A percentile compares a stretch with the other conserved stretches of the same genome.
These are phyloP conservation scores for Chloroclysta siterata DNA, from an alignment of 2,888 invertebrate genomes.

Conservation along the genomic window DNA sequence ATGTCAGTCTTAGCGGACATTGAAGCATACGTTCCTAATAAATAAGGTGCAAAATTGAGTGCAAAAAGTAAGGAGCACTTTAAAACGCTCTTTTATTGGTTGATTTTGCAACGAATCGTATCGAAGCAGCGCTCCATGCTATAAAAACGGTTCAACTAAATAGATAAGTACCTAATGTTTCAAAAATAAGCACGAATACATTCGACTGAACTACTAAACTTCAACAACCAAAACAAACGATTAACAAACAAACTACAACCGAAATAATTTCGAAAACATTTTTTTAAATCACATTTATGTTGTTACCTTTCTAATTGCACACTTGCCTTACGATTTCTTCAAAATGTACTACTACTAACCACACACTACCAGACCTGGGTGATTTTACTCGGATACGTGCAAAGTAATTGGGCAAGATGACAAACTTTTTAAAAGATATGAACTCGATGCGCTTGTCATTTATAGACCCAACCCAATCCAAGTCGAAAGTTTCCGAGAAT, in stretches of 20 bases:
- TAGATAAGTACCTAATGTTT: neutral
- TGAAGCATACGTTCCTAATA: conserved; percentile 15
- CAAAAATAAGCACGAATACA: conserved; percentile 16
- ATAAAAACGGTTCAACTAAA: neutral
- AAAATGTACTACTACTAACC: conserved; percentile 31
- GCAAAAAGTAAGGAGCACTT: too few species aligned
- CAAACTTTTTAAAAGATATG: neutral
- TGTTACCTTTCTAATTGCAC: conserved; percentile 52
- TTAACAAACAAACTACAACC: neutral
- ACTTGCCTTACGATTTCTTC: conserved; percentile 52
- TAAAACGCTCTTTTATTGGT: too few species aligned
- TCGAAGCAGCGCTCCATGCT: too few species aligned
- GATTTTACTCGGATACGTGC: neutral
- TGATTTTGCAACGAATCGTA: too few species aligned
- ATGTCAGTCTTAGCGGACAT: conserved; percentile 39
- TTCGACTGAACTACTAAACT: conserved; percentile 35
- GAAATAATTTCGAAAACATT: neutral
- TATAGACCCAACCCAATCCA: neutral
- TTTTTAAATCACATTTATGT: conserved; percentile 41
- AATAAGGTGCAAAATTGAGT: too few species aligned
- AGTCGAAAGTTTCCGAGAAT: neutral
- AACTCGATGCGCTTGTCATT: neutral
- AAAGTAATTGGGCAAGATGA: neutral
- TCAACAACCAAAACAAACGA: conserved; percentile 27
- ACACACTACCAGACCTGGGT: conserved; percentile 42